These are phyloP conservation scores for Lerema accius DNA, from an alignment of 1,140 invertebrate species.

Conservation along the genomic window DNA sequence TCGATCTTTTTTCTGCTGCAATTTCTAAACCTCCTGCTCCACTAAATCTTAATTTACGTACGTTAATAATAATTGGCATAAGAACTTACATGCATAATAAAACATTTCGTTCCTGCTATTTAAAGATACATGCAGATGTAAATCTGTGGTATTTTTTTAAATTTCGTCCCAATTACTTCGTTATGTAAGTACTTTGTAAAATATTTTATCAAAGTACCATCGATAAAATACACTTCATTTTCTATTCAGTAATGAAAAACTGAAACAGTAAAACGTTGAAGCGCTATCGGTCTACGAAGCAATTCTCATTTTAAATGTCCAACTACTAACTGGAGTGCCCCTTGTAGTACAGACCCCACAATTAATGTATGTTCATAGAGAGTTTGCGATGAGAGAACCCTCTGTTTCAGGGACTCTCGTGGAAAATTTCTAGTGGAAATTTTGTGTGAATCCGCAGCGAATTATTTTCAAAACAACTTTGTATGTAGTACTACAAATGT, in stretches of 20 bases:
- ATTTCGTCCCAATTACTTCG: too few species aligned
- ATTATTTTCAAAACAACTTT: not conserved
- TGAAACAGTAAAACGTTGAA: not conserved
- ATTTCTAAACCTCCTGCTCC: too few species aligned
- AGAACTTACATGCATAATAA: too few species aligned
- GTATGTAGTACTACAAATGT: not conserved
- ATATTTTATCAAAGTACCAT: too few species aligned
- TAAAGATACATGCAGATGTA: too few species aligned
- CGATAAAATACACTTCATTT: too few species aligned
- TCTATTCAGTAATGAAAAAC: not conserved
- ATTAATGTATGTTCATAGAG: conserved; percentile 23
- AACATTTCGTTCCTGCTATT: too few species aligned
- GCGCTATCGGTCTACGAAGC: not conserved
- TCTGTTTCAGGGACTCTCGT: conserved; percentile 13
- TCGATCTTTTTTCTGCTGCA: too few species aligned
- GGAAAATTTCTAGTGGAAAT: conserved; percentile 2
- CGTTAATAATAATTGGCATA: too few species aligned
- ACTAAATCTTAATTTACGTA: too few species aligned
- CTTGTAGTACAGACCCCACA: conserved; percentile 10
- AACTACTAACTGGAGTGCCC: not conserved
- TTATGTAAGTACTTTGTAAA: too few species aligned
- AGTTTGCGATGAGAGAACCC: conserved; percentile 7
- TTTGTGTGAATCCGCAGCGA: not conserved
- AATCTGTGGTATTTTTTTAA: too few species aligned
- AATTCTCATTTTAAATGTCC: conserved; percentile 10